Evolutionary conservation across 2,113 vertebrate species (phyloP).

Genomic region (Petroica traversi): DNA sequence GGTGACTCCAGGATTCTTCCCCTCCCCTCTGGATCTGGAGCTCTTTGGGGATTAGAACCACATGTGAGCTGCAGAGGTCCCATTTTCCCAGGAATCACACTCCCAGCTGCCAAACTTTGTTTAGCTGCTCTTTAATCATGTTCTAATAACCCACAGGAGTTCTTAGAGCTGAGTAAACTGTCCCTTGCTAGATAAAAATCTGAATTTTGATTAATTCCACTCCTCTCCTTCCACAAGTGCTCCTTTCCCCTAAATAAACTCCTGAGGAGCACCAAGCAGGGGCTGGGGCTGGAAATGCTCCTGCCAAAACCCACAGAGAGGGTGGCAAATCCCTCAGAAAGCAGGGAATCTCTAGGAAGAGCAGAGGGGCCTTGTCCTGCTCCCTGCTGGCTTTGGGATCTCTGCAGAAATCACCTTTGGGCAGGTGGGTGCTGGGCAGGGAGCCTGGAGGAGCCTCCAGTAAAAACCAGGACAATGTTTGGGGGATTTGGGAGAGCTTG

Average conservation of each 20-base stretch:
- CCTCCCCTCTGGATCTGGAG: neutral
- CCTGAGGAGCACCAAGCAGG: neutral
- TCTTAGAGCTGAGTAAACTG: neutral
- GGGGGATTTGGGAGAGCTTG: neutral
- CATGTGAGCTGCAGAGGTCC: slow-evolving; percentile 42
- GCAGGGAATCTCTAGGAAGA: neutral
- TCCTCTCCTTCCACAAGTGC: neutral
- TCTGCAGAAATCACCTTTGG: neutral
- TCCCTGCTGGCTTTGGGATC: neutral
- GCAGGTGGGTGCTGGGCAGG: neutral
- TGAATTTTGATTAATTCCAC: neutral
- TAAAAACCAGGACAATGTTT: rapidly evolving
- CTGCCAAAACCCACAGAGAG: neutral
- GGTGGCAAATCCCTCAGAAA: neutral
- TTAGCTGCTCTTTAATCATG: slow-evolving; percentile 32
- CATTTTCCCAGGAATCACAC: slow-evolving; percentile 51
- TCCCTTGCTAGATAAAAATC: slow-evolving; percentile 4
- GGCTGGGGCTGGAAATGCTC: neutral
- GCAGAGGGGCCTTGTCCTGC: rapidly evolving
- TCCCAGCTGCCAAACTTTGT: slow-evolving; percentile 55
- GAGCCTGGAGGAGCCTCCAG: neutral
- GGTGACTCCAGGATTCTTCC: neutral
- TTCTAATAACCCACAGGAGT: neutral
- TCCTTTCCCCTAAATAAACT: neutral
- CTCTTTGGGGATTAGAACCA: slow-evolving; percentile 20